Percentiles rank a stretch among this genome's conserved stretches.
Evolutionary conservation across 2,888 invertebrate genomes (phyloP).

Genomic region (Noctua fimbriata): DNA sequence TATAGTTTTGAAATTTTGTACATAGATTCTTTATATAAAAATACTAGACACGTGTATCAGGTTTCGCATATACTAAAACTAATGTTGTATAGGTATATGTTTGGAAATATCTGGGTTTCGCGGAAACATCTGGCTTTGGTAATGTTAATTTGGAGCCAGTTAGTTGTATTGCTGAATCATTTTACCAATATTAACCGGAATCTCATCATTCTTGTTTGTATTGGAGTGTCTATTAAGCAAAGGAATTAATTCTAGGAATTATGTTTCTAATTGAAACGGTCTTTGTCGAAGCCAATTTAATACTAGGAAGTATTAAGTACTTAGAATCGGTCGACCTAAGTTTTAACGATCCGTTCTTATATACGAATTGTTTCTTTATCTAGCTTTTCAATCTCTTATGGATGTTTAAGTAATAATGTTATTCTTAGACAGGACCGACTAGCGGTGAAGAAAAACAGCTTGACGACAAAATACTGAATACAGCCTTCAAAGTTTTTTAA

Average conservation of each 20-base stretch:
- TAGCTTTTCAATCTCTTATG: background rate
- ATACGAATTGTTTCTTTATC: background rate
- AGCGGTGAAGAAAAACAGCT: background rate
- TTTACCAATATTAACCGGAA: background rate
- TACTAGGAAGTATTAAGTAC: slow-evolving; percentile 11
- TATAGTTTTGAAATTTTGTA: no score
- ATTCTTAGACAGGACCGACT: background rate
- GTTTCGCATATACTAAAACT: no score
- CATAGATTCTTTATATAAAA: no score
- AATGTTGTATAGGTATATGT: no score
- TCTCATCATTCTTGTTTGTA: slow-evolving; percentile 5
- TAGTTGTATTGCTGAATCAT: slow-evolving; percentile 2
- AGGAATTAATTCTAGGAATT: slow-evolving; percentile 11
- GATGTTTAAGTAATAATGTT: background rate
- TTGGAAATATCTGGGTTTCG: background rate
- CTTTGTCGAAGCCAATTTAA: background rate
- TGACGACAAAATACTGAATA: background rate
- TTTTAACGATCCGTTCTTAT: background rate
- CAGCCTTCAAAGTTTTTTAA: background rate
- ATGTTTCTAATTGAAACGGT: slow-evolving; percentile 15
- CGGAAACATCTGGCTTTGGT: background rate
- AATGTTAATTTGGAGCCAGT: background rate
- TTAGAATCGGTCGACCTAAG: background rate
- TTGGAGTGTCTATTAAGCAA: background rate
- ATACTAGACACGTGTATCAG: no score